Base-by-base conservation (phyloP, 2,797 vertebrate species). In the Manis pentadactyla region DNA sequence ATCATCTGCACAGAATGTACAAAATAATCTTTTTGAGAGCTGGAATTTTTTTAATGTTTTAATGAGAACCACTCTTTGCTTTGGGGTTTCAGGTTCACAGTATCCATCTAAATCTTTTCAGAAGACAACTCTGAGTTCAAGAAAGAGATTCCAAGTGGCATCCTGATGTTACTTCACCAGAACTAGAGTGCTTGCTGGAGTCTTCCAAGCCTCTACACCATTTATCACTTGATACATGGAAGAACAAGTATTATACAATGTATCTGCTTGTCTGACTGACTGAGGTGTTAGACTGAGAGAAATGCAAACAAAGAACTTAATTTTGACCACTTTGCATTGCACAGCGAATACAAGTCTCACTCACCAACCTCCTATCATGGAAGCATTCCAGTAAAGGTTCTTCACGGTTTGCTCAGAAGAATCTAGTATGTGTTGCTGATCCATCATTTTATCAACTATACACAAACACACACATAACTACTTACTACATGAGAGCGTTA, bases 121-220 rank as follows among this genome's bases (percentile, higher is more conserved):
- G 96, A 98, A 96, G 97, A 98, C 98, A 94, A 97, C 97, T 94
- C 31, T 96, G 86, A 19, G 90, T 69, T 93, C 95, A 37, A 98
- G 98, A 75, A 99, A 96, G 93, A 98, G 98, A 98, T 98, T 98
- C 97, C 98, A 98, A 82, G 88, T 98, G 95, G 95, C 97, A 57
- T 99, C 98, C 69, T 99, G 98, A 98, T 7, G 7, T 18, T 5
- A 1, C 0, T 10, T 88, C 61, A 64, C 39, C 2, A 57, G 55
- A 74, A 7, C 0, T 8, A 17, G 11, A 79, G 49, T 53, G 5
- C 27, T 29, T 63, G 64, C 27, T n/a, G 87, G 82, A 88, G 31
- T 59, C 13, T 46, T 37, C 82, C 93, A 29, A 7, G 0, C 34
- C 46, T 94, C 23, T 31, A 53, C 77, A 75, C 37, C 13, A 2